phyloP scores from a whole-genome alignment of 2,888 invertebrate species.

The Phrixothrix hirtus region DNA sequence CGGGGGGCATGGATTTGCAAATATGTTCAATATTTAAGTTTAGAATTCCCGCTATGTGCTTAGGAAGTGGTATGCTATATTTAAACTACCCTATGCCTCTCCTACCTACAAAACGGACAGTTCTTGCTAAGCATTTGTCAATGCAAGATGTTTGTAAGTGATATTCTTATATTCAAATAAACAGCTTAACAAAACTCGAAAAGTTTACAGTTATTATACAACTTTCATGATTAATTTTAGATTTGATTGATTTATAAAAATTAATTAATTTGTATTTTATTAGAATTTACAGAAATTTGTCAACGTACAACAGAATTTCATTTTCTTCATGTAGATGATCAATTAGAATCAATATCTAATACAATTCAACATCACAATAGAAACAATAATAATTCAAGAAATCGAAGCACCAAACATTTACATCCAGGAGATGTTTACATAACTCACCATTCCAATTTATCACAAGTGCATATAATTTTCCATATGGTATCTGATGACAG shows the following conservation, averaged over 20 bases:
- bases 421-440: conserved; percentile 85
- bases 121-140: too few relatives aligned
- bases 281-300: conserved; percentile 71
- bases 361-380: conserved; percentile 43
- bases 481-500: conserved; percentile 90
- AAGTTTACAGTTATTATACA: too few relatives aligned
- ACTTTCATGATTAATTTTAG: too few relatives aligned
- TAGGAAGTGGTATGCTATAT: too few relatives aligned
- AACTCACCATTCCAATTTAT: conserved; percentile 89
- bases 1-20: too few relatives aligned
- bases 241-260: neutral
- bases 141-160: too few relatives aligned
- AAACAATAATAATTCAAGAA: conserved; percentile 35
- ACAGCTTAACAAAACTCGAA: too few relatives aligned
- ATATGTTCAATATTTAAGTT: too few relatives aligned
- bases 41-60: too few relatives aligned
- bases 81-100: too few relatives aligned
- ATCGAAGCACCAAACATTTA: conserved; percentile 61
- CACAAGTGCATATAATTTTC: conserved; percentile 93
- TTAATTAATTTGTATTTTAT: neutral
- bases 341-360: conserved; percentile 71
- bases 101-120: too few relatives aligned
- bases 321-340: conserved; percentile 83
- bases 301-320: conserved; percentile 92
- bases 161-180: too few relatives aligned